Conservation (phyloP, 2,797 vertebrate species). For the Eleutherodactylus coqui region DNA sequence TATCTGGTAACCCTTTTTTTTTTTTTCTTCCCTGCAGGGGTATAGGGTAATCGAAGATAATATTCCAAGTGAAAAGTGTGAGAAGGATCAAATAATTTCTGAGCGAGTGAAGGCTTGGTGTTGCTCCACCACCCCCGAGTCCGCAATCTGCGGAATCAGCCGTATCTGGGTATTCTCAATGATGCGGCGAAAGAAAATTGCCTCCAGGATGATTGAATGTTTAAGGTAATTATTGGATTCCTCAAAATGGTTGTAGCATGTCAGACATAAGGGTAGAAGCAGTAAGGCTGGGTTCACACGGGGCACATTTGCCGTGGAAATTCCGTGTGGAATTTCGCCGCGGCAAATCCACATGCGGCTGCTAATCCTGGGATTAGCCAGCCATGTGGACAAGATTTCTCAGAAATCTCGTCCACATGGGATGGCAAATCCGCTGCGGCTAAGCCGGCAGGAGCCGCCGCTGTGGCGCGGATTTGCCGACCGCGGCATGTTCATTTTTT, state of each 20-base stretch:
- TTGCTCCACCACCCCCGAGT: slow-evolving; percentile 91
- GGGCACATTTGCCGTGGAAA: too few relatives aligned
- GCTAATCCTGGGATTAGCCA: too few relatives aligned
- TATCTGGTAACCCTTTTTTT: neutral
- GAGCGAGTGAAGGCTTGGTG: slow-evolving; percentile 98
- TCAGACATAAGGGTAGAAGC: neutral
- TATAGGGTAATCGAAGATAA: slow-evolving; percentile 96
- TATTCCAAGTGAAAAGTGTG: slow-evolving; percentile 82
- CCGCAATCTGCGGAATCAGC: slow-evolving; percentile 96
- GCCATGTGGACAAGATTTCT: too few relatives aligned
- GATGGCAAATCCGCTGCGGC: too few relatives aligned
- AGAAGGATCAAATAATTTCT: slow-evolving; percentile 92
- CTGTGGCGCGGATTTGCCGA: too few relatives aligned
- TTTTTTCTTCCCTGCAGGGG: slow-evolving; percentile 75
- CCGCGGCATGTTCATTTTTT: too few relatives aligned
- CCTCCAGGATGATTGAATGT: slow-evolving; percentile 95
- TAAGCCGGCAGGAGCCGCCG: too few relatives aligned
- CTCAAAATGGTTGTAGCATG: neutral
- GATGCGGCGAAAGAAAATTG: slow-evolving; percentile 94
- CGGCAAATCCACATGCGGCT: too few relatives aligned
- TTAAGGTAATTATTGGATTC: slow-evolving; percentile 81
- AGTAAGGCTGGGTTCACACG: too few relatives aligned
- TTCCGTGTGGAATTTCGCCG: too few relatives aligned
- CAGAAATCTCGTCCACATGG: too few relatives aligned
- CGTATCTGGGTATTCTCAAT: slow-evolving; percentile 98